These are phyloP conservation scores for Acrocyrtus sp. DNA, from an alignment of 2,888 invertebrate genomes.

Conservation along the genomic window DNA sequence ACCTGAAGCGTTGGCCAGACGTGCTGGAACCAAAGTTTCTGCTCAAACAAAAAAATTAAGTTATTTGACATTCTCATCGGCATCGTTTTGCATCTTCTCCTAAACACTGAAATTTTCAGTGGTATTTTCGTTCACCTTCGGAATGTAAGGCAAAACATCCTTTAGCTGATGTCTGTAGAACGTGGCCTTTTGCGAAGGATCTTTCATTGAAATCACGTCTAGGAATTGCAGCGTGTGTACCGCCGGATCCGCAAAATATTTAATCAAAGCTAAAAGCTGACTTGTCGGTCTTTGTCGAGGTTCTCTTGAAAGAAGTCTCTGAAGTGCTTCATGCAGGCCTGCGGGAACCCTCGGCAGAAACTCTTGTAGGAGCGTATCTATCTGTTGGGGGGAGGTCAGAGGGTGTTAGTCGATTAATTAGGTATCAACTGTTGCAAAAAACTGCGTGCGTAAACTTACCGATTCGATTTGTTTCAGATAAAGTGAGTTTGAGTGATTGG, in stretches of 20 bases:
- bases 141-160: conserved; percentile 87
- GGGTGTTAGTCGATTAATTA: too few relatives aligned
- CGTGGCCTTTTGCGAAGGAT: conserved; percentile 69
- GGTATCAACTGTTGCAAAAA: neutral
- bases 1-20: conserved; percentile 89
- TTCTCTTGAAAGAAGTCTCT: conserved; percentile 82
- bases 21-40: conserved; percentile 97
- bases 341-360: conserved; percentile 83
- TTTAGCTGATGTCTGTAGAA: conserved; percentile 89
- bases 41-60: conserved; percentile 65
- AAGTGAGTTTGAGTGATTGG: conserved; percentile 87
- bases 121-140: conserved; percentile 78
- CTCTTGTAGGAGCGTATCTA: conserved; percentile 83
- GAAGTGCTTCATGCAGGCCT: conserved; percentile 87
- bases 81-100: neutral
- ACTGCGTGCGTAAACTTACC: conserved; percentile 70
- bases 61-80: neutral
- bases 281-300: conserved; percentile 88
- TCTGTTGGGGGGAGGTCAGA: conserved; percentile 71
- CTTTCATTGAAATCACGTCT: conserved; percentile 90
- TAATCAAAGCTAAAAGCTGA: conserved; percentile 88
- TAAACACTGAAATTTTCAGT: too few relatives aligned
- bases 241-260: conserved; percentile 90
- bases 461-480: conserved; percentile 91
- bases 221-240: conserved; percentile 92